These are phyloP conservation scores for Hemaris fuciformis DNA, from an alignment of 2,888 invertebrate species.

Conservation along the genomic window DNA sequence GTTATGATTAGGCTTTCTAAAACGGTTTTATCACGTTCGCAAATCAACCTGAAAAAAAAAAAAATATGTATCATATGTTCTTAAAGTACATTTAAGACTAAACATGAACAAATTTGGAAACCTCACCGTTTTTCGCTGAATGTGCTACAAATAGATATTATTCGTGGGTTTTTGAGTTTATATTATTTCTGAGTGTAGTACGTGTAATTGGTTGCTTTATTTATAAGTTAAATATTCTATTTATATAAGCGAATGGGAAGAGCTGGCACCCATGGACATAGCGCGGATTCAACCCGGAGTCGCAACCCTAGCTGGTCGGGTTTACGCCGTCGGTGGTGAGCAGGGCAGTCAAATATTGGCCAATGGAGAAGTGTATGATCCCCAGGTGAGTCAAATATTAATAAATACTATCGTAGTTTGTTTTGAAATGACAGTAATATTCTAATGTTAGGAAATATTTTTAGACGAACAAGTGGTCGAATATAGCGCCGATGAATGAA, in stretches of 20 bases:
- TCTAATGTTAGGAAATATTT: constrained; percentile 24
- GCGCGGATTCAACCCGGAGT: constrained; percentile 94
- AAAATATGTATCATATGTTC: too few species aligned
- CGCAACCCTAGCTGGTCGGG: constrained; percentile 90
- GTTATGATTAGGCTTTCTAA: too few species aligned
- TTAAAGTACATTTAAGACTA: too few species aligned
- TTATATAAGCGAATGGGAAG: constrained; percentile 86
- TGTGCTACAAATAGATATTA: too few species aligned
- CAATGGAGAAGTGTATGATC: constrained; percentile 92
- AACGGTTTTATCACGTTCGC: too few species aligned
- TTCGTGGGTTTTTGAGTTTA: too few species aligned
- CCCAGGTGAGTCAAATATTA: constrained; percentile 70
- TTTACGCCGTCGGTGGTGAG: constrained; percentile 96
- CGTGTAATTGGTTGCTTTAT: too few species aligned
- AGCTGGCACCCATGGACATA: constrained; percentile 90
- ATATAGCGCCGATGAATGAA: constrained; percentile 88
- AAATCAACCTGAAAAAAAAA: too few species aligned
- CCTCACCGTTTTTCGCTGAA: too few species aligned
- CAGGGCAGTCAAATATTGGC: constrained; percentile 93
- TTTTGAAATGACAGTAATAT: not conserved
- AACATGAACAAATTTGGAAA: too few species aligned
- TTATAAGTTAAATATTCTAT: too few species aligned
- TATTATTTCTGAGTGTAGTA: too few species aligned
- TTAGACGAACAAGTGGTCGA: constrained; percentile 81
- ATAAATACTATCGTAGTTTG: not conserved